These are phyloP conservation scores for Phalacrocorax brasilianus DNA, from an alignment of 2,113 vertebrate genomes.

Conservation along the genomic window DNA sequence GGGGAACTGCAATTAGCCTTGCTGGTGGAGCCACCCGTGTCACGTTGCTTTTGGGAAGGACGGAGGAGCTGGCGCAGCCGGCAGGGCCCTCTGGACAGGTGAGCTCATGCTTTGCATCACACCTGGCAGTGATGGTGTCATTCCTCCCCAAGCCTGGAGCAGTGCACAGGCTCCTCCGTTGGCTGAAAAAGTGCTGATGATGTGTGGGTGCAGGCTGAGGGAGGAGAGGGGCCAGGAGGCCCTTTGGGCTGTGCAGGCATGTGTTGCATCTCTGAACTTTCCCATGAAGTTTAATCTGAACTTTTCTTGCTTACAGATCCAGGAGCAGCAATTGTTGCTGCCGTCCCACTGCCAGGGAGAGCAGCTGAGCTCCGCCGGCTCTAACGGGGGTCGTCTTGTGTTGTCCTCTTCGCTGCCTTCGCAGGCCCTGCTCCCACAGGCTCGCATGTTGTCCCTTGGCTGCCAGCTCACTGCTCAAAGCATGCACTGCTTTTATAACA, in stretches of 20 bases:
- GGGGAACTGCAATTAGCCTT: not conserved
- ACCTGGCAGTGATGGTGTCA: accelerated
- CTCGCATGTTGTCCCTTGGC: accelerated
- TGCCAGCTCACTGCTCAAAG: accelerated
- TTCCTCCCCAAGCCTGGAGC: not conserved
- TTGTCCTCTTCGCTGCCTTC: not conserved
- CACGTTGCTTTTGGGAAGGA: accelerated
- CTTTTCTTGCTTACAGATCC: accelerated
- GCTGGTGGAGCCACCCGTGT: accelerated
- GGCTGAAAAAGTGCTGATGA: not conserved
- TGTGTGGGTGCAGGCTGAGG: not conserved
- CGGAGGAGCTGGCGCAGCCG: not conserved
- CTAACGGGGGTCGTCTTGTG: accelerated
- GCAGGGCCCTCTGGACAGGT: not conserved
- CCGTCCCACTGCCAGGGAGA: not conserved
- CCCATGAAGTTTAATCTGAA: not conserved
- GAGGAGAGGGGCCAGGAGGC: not conserved
- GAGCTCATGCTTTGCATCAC: not conserved
- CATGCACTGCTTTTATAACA: accelerated
- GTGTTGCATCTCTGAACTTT: not conserved
- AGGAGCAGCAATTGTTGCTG: accelerated
- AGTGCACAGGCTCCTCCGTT: accelerated
- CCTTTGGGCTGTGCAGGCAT: not conserved
- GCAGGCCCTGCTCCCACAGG: not conserved
- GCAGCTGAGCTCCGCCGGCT: not conserved